Evolutionary conservation across 2,113 vertebrate genomes (phyloP), one percentile per base, ranked within the genome.

Genomic region (Psammodynastes pulverulentus): DNA sequence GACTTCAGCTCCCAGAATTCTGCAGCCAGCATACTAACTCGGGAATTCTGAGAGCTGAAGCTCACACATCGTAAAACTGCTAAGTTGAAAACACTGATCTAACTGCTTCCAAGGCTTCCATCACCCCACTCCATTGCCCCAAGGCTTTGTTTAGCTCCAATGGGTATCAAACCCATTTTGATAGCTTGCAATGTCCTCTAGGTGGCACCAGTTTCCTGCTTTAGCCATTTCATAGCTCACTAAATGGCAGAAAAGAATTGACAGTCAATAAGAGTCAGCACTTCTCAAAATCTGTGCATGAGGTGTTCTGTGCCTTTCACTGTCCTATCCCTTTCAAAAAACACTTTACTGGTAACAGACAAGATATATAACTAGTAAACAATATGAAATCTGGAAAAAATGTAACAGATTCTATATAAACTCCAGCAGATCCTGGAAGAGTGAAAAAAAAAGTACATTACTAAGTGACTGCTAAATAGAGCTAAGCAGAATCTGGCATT

Each of bases 141-240:
- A 26, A 19, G 23, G 24, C 19, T 29, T 62, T 19, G 3, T 46
- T 89, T 34, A 12, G 87, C 9, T 48, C 52, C 51, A 4, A 45
- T 5, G 21, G 34, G 84, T 24, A 19, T 3, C 51, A 84, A 3
- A 51, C 62, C 53, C 23, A 85, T 29, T 46, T 29, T 54, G 2
- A n/a, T 89, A 85, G 53, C 88, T 21, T 86, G n/a, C 23, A 39
- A 23, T 62, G 87, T 62, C 91, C 91, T 92, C 72, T 86, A 92
- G 91, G 54, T 92, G 91, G 91, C 91, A 89, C 53, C 88, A 29
- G n/a, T 43, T 89, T 62, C 88, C 88, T 45, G 34, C 13, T 92
- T 89, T 54, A 46, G 5, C 53, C 12, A 19, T 19, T 46, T 89
- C 26, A 49, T n/a, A 87, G 4, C 7, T 12, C 34, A 87, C 21